Base-by-base conservation (phyloP, 2,113 vertebrate genomes). In the Sminthopsis crassicaudata region DNA sequence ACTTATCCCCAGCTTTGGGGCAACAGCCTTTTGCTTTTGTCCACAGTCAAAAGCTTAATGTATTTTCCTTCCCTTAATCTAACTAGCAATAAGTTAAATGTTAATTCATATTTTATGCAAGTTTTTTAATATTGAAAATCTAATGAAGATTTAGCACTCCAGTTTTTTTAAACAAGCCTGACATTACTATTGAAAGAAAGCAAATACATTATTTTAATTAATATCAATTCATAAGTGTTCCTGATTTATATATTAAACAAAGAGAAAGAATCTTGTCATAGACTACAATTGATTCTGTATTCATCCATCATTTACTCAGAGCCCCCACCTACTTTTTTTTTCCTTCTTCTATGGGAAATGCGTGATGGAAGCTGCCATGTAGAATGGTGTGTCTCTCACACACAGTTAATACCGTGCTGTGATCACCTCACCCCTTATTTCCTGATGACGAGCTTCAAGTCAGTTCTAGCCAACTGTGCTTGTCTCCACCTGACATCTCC, bases 141-240 rank as follows among this genome's bases (percentile, higher is more conserved):
- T 99, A 99, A 99, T 99, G 98, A 98, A 99, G 98, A 99, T 98
- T 98, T 98, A 98, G 98, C 95, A 94, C 98, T 98, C 95, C 46
- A n/a, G 53, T 57, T 97, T 98, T 98, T 98, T 98, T 42, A 84
- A 98, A 98, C 98, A 97, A 98, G 97, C 96, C 98, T 99, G 98
- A 98, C 98, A 98, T 97, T 98, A 96, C 98, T 98, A 98, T 98
- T 52, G 88, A 98, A 98, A 98, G 98, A 98, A 99, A 99, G 98
- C 98, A 99, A 99, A 98, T 98, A 98, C 92, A 98, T 99, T 98
- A 98, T 98, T 99, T 98, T 99, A 99, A 99, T 99, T 98, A 98
- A 98, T 98, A 99, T 97, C 98, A 98, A 97, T 98, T 98, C 97
- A 95, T 97, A 98, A 98, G 97, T 96, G 97, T 96, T 98, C 89